Base-by-base conservation (phyloP, 2,113 vertebrate genomes). In the Smithornis capensis region DNA sequence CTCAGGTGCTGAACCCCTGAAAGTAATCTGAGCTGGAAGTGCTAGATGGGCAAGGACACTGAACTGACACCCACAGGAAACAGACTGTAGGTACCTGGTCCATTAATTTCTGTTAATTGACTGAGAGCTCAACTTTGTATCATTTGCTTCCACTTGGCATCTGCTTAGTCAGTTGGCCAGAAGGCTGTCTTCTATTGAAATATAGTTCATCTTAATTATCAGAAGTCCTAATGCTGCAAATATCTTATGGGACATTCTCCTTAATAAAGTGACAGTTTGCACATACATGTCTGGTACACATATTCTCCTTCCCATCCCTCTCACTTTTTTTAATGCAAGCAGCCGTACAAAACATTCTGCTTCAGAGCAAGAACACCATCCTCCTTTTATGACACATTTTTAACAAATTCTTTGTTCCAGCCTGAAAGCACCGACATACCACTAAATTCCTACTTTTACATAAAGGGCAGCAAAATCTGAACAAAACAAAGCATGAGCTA, bases 41-140 rank as follows among this genome's bases (percentile, higher is more conserved):
- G 31, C n/a, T 49, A 55, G 45, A 86, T 85, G 56, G 11, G 7
- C 88, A 93, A 94, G 59, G 88, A 90, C 90, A 93, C 28, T 8
- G 22, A 87, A 64, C 59, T 14, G 63, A 83, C 40, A 67, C 5
- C 8, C 5, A 6, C 63, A 80, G 76, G 63, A 90, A 96, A 90
- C 85, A 93, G 94, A 83, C 79, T 95, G 94, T 4, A 77, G 68
- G 33, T 83, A 96, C 68, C 63, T 80, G 94, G 59, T 88, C 92
- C 63, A 96, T 96, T 95, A 94, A 92, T 95, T 95, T 88, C 50
- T 67, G 55, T 80, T 95, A 96, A 94, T 73, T 88, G 82, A 82
- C 63, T 74, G 45, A 94, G 79, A 93, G 55, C 59, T 80, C 70
- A 77, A 11, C 75, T 77, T 87, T 47, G 78, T 83, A 79, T 91